Percentiles rank a stretch among this genome's conserved stretches.
Conservation (phyloP, 1,140 invertebrate genomes). For the Stenopsyche tienmushanensis region DNA sequence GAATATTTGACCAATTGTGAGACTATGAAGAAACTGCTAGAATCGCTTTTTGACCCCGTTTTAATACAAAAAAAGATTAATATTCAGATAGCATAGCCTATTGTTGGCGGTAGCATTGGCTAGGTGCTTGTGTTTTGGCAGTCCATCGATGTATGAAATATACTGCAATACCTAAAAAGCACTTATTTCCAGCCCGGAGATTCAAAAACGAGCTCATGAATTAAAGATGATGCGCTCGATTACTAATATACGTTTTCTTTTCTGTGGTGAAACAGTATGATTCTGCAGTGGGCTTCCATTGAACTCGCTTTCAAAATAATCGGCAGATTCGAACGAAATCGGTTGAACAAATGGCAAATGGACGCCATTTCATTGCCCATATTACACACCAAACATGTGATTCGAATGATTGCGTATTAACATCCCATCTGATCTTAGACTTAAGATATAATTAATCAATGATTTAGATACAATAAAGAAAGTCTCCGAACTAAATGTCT, state of each 20-base stretch:
- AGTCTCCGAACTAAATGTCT: too few relatives aligned
- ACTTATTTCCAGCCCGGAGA: background rate
- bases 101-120: conserved; percentile 9
- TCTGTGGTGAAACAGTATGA: background rate
- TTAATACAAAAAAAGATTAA: conserved; percentile 15
- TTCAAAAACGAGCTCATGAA: conserved; percentile 17
- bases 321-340: too few relatives aligned
- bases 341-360: too few relatives aligned
- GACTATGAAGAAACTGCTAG: conserved; percentile 6
- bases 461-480: too few relatives aligned
- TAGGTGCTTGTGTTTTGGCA: conserved; percentile 16
- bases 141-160: conserved; percentile 24
- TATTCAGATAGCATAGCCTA: conserved; percentile 18
- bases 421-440: too few relatives aligned
- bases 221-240: conserved; percentile 16
- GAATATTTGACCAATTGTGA: background rate
- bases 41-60: conserved; percentile 18
- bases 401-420: too few relatives aligned
- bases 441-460: too few relatives aligned
- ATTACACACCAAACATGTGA: too few relatives aligned
- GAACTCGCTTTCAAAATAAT: conserved; percentile 5
- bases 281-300: conserved; percentile 1
- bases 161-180: background rate
- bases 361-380: too few relatives aligned
- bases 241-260: conserved; percentile 16